Evolutionary conservation across 1,140 invertebrate species (phyloP).

Genomic region (honey bee (Apis mellifera)): DNA sequence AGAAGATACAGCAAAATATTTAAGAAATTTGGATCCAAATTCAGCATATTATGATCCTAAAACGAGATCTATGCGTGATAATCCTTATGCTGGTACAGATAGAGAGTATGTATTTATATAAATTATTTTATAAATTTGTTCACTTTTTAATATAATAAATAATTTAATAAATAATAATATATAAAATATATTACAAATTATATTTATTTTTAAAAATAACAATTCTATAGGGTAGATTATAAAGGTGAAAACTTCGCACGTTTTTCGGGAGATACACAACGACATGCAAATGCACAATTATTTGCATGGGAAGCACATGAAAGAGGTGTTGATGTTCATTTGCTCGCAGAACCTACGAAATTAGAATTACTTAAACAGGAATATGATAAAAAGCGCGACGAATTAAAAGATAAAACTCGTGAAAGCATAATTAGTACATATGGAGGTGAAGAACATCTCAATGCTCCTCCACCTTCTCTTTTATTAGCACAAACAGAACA

Average conservation of each 20-base stretch:
- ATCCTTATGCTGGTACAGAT: conserved; percentile 90
- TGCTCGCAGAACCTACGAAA: conserved; percentile 98
- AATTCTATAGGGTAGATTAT: conserved; percentile 88
- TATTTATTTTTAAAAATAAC: neutral
- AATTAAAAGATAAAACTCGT: conserved; percentile 88
- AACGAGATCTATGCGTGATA: conserved; percentile 98
- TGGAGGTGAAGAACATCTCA: conserved; percentile 95
- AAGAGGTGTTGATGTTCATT: conserved; percentile 96
- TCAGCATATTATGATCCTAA: conserved; percentile 99
- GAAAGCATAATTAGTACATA: conserved; percentile 92
- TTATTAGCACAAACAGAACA: conserved; percentile 97
- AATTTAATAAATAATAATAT: too few species aligned
- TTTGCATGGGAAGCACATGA: conserved; percentile 99
- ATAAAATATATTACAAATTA: too few species aligned
- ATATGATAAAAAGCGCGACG: conserved; percentile 94
- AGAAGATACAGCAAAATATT: conserved; percentile 99
- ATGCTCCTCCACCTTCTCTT: conserved; percentile 92
- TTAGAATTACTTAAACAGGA: conserved; percentile 95
- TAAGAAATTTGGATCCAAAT: conserved; percentile 97
- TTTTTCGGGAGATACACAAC: conserved; percentile 95
- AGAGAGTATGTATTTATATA: conserved; percentile 87
- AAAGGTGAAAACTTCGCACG: conserved; percentile 98
- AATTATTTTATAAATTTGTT: neutral
- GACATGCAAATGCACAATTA: conserved; percentile 94
- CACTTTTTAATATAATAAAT: neutral